A percentile compares a stretch with the other conserved stretches of the same genome.
These are phyloP conservation scores for Rhinichthys klamathensis DNA, from an alignment of 2,113 vertebrate species.

Conservation along the genomic window DNA sequence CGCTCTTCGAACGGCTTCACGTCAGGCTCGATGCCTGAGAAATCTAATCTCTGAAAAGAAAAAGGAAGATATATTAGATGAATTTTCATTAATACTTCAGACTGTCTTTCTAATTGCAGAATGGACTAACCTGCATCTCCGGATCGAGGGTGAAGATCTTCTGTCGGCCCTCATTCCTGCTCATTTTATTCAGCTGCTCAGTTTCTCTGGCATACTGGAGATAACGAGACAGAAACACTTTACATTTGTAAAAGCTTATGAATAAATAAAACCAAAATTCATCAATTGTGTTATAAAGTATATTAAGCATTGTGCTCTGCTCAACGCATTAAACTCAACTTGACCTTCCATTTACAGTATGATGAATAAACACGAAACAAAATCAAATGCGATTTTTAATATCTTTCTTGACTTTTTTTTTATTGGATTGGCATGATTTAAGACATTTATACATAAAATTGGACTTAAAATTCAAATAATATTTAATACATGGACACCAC, in stretches of 20 bases:
- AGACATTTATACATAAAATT: background rate
- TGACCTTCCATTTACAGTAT: background rate
- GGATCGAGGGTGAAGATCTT: constrained; percentile 93
- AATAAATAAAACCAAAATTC: background rate
- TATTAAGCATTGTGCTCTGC: too few species aligned
- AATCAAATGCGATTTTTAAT: background rate
- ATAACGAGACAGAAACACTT: constrained; percentile 3
- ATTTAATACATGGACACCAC: background rate
- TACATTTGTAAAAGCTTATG: background rate
- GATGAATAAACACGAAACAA: background rate
- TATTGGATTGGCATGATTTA: background rate
- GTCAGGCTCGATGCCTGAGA: constrained; percentile 94
- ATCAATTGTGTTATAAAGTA: background rate
- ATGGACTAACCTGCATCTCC: constrained; percentile 88
- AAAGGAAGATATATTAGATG: background rate
- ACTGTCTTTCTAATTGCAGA: background rate
- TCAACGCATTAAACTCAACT: background rate
- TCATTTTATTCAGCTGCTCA: constrained; percentile 94
- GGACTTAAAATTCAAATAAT: background rate
- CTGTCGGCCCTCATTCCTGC: constrained; percentile 90
- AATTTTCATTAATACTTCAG: constrained; percentile 47
- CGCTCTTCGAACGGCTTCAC: constrained; percentile 96
- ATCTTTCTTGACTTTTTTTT: background rate
- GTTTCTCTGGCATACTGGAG: constrained; percentile 92
- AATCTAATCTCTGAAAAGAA: constrained; percentile 86